These are phyloP conservation scores for Syrista parreyssii DNA, from an alignment of 2,888 invertebrate genomes.

Conservation along the genomic window DNA sequence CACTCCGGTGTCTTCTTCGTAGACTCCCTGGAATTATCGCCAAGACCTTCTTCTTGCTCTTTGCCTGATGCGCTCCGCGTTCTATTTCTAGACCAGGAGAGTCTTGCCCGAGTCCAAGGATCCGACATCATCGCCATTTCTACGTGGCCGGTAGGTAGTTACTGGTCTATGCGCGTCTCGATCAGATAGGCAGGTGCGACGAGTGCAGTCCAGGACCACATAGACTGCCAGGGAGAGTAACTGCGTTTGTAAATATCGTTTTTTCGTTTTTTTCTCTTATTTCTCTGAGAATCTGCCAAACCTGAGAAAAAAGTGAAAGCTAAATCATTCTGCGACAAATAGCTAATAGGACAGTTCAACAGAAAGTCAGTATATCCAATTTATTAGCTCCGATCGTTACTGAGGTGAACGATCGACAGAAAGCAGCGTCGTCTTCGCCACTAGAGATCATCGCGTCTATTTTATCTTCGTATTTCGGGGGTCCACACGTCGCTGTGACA, in stretches of 20 bases:
- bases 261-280: constrained; percentile 15
- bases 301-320: background rate
- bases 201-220: background rate
- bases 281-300: constrained; percentile 15
- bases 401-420: background rate
- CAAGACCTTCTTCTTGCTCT: background rate
- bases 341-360: background rate
- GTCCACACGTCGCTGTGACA: background rate
- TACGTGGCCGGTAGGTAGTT: background rate
- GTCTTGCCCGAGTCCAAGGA: background rate
- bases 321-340: background rate
- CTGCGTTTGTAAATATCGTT: background rate
- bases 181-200: background rate
- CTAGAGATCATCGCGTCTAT: background rate
- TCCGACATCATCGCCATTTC: background rate
- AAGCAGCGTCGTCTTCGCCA: background rate
- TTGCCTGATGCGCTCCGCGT: background rate
- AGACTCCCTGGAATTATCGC: background rate
- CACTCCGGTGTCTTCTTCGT: constrained; percentile 1
- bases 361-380: background rate
- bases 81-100: background rate
- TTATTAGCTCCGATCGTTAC: background rate
- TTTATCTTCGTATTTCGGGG: background rate
- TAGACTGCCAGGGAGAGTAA: background rate
- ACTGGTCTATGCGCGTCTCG: background rate